phyloP scores from a whole-genome alignment of 2,888 invertebrate genomes.

The Stegana nigrithorax region DNA sequence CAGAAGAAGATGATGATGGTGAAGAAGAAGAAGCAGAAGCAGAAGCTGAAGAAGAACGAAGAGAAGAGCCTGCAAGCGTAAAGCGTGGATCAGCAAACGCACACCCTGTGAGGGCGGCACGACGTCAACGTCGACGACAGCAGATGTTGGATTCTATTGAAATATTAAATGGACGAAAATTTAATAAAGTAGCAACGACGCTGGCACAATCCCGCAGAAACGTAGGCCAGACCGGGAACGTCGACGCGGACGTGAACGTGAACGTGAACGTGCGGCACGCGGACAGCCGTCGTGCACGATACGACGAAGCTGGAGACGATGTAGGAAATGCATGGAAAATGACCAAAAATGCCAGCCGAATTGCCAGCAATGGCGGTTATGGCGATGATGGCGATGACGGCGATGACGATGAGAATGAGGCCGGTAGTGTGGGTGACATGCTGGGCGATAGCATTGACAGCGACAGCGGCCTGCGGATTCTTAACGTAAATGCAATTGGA shows the following conservation, averaged over 20 bases:
- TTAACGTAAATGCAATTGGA: conserved; percentile 47
- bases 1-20: too few relatives aligned
- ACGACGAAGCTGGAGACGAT: conserved; percentile 17
- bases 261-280: too few relatives aligned
- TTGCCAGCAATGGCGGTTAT: conserved; percentile 26
- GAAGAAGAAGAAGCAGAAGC: conserved; percentile 15
- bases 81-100: too few relatives aligned
- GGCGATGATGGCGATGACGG: conserved; percentile 24
- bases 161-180: conserved; percentile 59
- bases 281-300: too few relatives aligned
- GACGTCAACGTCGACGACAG: conserved; percentile 14
- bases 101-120: background rate
- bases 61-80: conserved; percentile 25
- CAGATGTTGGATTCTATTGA: conserved; percentile 54
- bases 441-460: conserved; percentile 21
- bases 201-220: conserved; percentile 32
- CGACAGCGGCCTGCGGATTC: conserved; percentile 22
- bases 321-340: too few relatives aligned
- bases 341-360: conserved; percentile 19
- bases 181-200: conserved; percentile 49
- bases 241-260: too few relatives aligned
- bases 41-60: conserved; percentile 26
- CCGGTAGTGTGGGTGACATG: conserved; percentile 17
- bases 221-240: too few relatives aligned
- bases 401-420: background rate